Evolutionary conservation across 64 coral and sea anemone species (phyloP).

Genomic region (Dendronephthya gigantea): DNA sequence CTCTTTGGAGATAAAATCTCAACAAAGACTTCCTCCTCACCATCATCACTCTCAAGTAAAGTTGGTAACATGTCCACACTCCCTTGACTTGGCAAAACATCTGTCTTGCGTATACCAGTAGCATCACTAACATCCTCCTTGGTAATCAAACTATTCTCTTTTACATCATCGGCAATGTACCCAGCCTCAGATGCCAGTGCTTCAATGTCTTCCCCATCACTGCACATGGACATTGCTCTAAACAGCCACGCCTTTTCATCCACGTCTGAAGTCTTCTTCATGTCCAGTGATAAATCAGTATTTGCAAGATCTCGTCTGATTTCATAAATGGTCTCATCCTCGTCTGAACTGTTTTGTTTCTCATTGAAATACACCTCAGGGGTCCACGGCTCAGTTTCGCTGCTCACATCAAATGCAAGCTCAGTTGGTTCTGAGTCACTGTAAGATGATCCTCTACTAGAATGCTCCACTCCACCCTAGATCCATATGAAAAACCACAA

Average conservation of each 20-base stretch:
- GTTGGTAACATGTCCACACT: conserved; percentile 5
- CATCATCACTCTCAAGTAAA: neutral
- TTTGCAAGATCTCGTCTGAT: neutral
- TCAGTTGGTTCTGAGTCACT: neutral
- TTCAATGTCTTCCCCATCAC: conserved; percentile 90
- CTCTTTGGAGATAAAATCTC: neutral
- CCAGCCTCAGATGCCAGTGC: conserved; percentile 68
- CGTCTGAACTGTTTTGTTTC: neutral
- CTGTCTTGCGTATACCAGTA: neutral
- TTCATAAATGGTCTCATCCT: conserved; percentile 13
- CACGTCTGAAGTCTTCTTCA: neutral
- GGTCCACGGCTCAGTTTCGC: conserved; percentile 27
- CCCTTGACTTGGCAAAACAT: neutral
- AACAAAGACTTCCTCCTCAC: neutral
- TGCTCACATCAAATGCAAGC: neutral
- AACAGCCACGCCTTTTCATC: conserved; percentile 56
- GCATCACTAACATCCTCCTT: neutral
- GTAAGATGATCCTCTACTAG: neutral
- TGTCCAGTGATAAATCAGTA: neutral
- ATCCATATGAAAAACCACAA: neutral
- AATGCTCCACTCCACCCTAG: neutral
- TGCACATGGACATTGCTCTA: conserved; percentile 89
- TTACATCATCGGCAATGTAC: neutral
- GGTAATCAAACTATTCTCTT: neutral
- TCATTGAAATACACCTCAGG: conserved; percentile 42